These are phyloP conservation scores for Anabas testudineus DNA, from an alignment of 2,797 vertebrate species.

Conservation along the genomic window DNA sequence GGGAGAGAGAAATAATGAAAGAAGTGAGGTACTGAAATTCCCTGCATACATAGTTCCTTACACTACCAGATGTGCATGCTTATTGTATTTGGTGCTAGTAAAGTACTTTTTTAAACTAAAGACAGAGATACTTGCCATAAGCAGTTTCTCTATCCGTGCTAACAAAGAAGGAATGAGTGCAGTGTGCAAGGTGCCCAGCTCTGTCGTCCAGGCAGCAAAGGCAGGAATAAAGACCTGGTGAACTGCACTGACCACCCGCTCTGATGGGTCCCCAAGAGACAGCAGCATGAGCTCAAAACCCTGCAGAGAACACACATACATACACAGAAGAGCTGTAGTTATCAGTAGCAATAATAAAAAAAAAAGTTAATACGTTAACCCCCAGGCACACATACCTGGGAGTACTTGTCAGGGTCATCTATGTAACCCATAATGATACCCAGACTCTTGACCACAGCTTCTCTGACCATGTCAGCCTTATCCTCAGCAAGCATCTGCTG, in stretches of 20 bases:
- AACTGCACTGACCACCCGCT: conserved; percentile 94
- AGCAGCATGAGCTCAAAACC: conserved; percentile 97
- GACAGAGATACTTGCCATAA: conserved; percentile 82
- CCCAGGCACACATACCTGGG: conserved; percentile 85
- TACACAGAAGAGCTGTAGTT: conserved; percentile 54
- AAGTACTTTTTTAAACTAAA: neutral
- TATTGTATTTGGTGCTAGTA: no score
- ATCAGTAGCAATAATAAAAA: neutral
- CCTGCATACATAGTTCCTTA: neutral
- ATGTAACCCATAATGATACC: conserved; percentile 99
- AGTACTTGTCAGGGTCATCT: conserved; percentile 97
- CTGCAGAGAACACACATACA: conserved; percentile 72
- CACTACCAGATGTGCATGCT: no score
- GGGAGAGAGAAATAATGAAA: neutral
- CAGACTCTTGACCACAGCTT: conserved; percentile 98
- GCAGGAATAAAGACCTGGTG: conserved; percentile 99
- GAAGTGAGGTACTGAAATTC: neutral
- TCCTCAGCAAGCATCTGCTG: conserved; percentile 99
- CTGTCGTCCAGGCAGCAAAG: conserved; percentile 97
- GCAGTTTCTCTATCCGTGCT: conserved; percentile 94
- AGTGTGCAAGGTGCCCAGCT: conserved; percentile 92
- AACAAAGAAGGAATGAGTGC: conserved; percentile 95
- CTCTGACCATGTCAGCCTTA: conserved; percentile 98
- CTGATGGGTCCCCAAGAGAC: conserved; percentile 96
- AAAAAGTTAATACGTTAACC: neutral